These are phyloP conservation scores for Tachysurus fulvidraco DNA, from an alignment of 2,113 vertebrate genomes.

Conservation along the genomic window DNA sequence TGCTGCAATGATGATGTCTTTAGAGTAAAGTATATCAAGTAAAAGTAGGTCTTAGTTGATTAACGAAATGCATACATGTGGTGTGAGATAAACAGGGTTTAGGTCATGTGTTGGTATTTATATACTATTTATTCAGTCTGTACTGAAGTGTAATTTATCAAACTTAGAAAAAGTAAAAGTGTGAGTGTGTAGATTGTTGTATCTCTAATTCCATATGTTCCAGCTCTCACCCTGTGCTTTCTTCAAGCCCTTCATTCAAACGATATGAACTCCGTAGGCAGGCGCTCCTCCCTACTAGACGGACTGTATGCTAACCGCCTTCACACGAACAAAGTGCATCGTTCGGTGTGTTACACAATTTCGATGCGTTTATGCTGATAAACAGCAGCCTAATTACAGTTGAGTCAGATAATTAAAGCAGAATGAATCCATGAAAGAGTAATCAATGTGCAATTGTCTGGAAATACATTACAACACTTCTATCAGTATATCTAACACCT, in stretches of 20 bases:
- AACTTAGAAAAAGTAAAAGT: background rate
- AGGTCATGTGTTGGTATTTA: background rate
- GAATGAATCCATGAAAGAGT: constrained; percentile 22
- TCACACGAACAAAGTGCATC: background rate
- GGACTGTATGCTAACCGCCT: background rate
- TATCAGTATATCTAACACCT: constrained; percentile 11
- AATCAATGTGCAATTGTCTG: constrained; percentile 34
- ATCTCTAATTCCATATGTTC: background rate
- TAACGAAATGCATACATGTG: background rate
- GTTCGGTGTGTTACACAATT: background rate
- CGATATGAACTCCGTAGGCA: background rate
- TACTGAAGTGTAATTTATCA: background rate
- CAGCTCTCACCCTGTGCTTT: background rate
- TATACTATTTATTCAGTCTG: background rate
- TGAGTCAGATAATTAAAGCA: constrained; percentile 12
- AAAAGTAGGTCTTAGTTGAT: background rate
- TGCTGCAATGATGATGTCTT: background rate
- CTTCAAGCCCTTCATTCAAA: background rate
- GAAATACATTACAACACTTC: constrained; percentile 1
- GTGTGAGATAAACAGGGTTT: background rate
- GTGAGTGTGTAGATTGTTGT: background rate
- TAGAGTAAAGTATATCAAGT: background rate
- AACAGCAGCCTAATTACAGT: constrained; percentile 17
- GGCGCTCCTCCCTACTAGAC: background rate
- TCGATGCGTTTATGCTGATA: constrained; percentile 3